Conservation (phyloP, 2,888 invertebrate species). For the Andrena praecox region DNA sequence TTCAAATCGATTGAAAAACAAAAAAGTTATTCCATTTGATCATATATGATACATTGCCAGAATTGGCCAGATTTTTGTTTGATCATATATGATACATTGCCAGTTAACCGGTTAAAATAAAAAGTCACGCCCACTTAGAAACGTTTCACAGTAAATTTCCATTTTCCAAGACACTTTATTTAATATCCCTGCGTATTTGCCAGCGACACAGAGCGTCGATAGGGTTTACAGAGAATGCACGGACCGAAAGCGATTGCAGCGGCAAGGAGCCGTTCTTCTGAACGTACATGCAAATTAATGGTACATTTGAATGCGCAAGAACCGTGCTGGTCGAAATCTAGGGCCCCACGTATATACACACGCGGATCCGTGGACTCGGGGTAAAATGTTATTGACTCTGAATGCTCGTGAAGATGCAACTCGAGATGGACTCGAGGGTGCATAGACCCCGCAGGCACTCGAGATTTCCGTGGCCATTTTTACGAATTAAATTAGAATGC, state of each 20-base stretch:
- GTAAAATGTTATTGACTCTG: conserved; percentile 37
- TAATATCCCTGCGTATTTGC: conserved; percentile 21
- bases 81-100: too few species aligned
- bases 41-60: too few species aligned
- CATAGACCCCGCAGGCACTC: conserved; percentile 17
- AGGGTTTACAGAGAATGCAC: conserved; percentile 2
- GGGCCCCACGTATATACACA: background rate
- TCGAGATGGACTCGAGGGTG: conserved; percentile 3
- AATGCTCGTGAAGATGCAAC: conserved; percentile 23
- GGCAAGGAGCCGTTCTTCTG: conserved; percentile 17
- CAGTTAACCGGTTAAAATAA: too few species aligned
- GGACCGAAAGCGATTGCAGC: conserved; percentile 11
- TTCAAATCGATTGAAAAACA: too few species aligned
- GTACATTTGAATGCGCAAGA: conserved; percentile 14
- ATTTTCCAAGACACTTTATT: too few species aligned
- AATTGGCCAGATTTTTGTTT: too few species aligned
- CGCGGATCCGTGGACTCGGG: conserved; percentile 8
- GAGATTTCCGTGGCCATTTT: conserved; percentile 44
- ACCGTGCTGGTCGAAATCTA: background rate
- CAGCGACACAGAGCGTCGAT: background rate
- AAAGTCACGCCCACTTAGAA: too few species aligned
- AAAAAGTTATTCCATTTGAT: too few species aligned
- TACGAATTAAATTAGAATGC: conserved; percentile 52
- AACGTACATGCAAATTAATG: conserved; percentile 13
- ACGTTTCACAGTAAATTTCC: too few species aligned